Evolutionary conservation across 2,888 invertebrate species (phyloP).

Genomic region (Thera britannica): DNA sequence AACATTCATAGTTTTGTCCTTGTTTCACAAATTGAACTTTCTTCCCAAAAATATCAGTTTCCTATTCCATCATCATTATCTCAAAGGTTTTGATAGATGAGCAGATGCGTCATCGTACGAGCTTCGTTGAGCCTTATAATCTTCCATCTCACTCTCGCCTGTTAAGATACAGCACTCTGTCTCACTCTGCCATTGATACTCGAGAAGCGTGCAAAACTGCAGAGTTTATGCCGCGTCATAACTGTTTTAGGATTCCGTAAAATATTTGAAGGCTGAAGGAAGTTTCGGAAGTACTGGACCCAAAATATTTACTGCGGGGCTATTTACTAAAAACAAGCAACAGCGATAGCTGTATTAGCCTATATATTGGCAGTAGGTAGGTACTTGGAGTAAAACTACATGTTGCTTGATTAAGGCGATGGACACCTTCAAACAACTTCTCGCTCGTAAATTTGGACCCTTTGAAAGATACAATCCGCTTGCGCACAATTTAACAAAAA

Average conservation of each 20-base stretch:
- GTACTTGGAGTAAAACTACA: no score
- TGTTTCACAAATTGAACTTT: background rate
- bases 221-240: background rate
- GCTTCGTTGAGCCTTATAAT: constrained; percentile 5
- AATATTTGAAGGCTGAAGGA: no score
- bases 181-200: background rate
- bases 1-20: background rate
- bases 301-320: no score
- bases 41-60: background rate
- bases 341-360: no score
- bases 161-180: background rate
- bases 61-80: constrained; percentile 6
- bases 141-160: background rate
- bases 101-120: constrained; percentile 4
- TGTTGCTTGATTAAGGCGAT: no score
- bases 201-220: constrained; percentile 3
- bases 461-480: no score
- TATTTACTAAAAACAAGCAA: no score
- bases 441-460: no score
- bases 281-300: no score
- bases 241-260: constrained; percentile 1
- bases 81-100: constrained; percentile 5
- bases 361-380: no score
- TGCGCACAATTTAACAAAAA: no score
- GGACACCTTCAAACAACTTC: no score